Base-by-base conservation (phyloP, 1,140 invertebrate genomes). In the Macrocentrus cingulum region DNA sequence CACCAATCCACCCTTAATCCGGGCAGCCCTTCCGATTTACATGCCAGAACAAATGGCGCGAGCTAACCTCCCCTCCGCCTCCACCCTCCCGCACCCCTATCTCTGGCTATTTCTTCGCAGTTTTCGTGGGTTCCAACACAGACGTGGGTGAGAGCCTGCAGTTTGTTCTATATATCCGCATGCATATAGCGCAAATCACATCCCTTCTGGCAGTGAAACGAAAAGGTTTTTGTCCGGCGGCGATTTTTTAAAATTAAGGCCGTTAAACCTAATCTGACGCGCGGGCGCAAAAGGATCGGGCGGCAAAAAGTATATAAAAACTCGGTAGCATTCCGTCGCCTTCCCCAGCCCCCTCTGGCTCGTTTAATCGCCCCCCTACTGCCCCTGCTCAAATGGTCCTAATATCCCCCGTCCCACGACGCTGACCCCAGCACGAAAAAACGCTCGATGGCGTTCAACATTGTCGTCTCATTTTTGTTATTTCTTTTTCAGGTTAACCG, bases 221-320 rank as follows among this genome's bases (percentile, higher is more conserved):
- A 15, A 49, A 58, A 44, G 34, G 46, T 58, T 58, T 51, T 51
- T 39, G 36, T 48, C 46, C 48, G 51, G 59, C 32, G 64, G 67
- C 68, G 67, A 68, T 75, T 71, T 75, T 75, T 74, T 71, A 66
- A 75, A 75, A 74, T 75, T 75, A 75, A 72, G 66, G 66, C 65
- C 67, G 69, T 75, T 75, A 73, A 71, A 74, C 66, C 66, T 75
- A 74, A 75, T 75, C 73, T 72, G 64, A 56, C 59, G 64, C 64
- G 66, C 58, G 66, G 56, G 60, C 53, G 39, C 41, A 44, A 55
- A 32, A 45, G 29, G 41, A 52, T n/a, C n/a, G 19, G 36, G 42
- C 13, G 15, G 8, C 4, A 39, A 8, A 48, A 25, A 58, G 65
- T 53, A 61, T 60, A 66, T 72, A 74, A 70, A 72, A 72, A 70